Conservation (phyloP, 2,888 invertebrate species). For the Idaea aversata region DNA sequence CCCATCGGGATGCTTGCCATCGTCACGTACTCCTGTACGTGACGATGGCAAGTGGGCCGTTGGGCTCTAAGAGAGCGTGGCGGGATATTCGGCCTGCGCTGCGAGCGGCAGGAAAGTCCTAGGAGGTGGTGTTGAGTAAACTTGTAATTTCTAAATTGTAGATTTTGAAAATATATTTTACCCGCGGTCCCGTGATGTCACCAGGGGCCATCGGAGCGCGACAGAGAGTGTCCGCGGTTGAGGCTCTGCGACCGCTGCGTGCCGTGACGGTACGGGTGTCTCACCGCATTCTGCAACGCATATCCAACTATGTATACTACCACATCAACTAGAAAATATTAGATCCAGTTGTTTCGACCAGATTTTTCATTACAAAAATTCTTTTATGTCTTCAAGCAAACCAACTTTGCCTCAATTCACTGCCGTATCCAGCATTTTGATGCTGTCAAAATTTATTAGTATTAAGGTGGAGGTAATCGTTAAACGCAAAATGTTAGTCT, state of each 20-base stretch:
- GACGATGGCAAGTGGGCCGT: too few relatives aligned
- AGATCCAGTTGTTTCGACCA: neutral
- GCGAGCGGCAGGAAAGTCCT: too few relatives aligned
- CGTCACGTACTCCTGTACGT: too few relatives aligned
- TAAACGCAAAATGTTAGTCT: too few relatives aligned
- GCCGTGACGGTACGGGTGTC: slow-evolving; percentile 81
- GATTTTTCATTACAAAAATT: neutral
- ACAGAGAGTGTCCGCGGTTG: slow-evolving; percentile 86
- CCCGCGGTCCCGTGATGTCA: slow-evolving; percentile 89
- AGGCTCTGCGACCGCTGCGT: slow-evolving; percentile 87
- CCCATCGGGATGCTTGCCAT: too few relatives aligned
- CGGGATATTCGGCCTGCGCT: too few relatives aligned
- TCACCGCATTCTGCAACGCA: slow-evolving; percentile 81
- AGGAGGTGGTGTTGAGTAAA: too few relatives aligned
- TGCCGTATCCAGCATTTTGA: neutral
- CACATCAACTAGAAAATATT: neutral
- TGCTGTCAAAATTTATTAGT: too few relatives aligned
- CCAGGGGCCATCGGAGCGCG: slow-evolving; percentile 88
- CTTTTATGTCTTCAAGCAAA: neutral
- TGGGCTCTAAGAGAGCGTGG: too few relatives aligned
- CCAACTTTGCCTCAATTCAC: neutral
- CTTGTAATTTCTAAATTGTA: neutral
- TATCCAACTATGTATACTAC: slow-evolving; percentile 17
- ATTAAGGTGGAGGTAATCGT: too few relatives aligned
- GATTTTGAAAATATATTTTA: slow-evolving; percentile 35